Base-by-base conservation (phyloP, 1,140 invertebrate genomes). In the Drosophila kepulauana region DNA sequence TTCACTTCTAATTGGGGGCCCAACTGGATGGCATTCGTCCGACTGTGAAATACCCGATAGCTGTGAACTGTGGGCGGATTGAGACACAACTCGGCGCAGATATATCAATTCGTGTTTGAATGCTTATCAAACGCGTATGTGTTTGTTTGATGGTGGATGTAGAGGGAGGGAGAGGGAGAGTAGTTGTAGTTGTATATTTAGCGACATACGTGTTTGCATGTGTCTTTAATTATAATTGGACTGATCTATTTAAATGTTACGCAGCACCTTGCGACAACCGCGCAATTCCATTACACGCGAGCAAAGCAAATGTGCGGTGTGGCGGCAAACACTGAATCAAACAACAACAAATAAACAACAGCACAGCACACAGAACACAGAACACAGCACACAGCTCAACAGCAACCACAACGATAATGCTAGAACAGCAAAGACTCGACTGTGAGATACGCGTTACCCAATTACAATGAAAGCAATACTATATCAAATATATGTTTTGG, bases 221-320 rank as follows among this genome's bases (percentile, higher is more conserved):
- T 38, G 30, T 35, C 20, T 41, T 66, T 61, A 69, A 54, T 52
- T 69, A 51, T 62, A 62, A 52, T 54, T 35, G 20, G 15, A 58
- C 30, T 48, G 56, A 68, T 61, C 20, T 62, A 69, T 54, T 54
- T 62, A 52, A 54, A 69, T 52, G 35, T 16, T 35, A 35, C 25
- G 15, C 57, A 33, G 28, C 66, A 41, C 48, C 58, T 62, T 38
- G 33, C 41, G n/a, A 13, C 20, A 33, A 51, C 13, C 35, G 33
- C 46, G 46, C n/a, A 49, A 68, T 43, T 68, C 57, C 35, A 41
- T 51, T 61, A 38, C 13, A 56, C 35, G 51, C 63, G 51, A 30
- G 15, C 25, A 43, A 5, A 51, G 35, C 25, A 43, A 10, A 61
- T 51, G 48, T 33, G 48, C 13, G 35, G 5, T 20, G 46, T 43